Conservation (phyloP, 2,113 vertebrate genomes). For the Tetrax tetrax region DNA sequence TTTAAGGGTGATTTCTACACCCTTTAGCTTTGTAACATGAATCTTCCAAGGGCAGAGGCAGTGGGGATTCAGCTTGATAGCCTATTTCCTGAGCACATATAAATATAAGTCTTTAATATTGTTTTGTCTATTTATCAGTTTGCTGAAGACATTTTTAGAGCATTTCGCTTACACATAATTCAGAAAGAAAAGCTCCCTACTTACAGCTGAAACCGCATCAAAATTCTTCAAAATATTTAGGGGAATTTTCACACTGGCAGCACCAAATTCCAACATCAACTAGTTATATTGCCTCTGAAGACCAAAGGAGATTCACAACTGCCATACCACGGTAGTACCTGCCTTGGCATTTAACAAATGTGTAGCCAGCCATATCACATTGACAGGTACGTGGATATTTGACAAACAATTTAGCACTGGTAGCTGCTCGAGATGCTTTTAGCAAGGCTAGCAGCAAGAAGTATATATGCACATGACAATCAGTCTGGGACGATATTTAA, state of each 20-base stretch:
- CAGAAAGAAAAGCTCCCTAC: background rate
- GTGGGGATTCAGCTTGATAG: slow-evolving; percentile 17
- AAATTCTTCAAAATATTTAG: background rate
- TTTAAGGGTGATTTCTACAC: background rate
- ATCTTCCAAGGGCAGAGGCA: background rate
- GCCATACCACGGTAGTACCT: background rate
- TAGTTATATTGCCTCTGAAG: background rate
- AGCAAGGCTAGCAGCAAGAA: background rate
- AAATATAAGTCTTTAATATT: background rate
- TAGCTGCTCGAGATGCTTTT: background rate
- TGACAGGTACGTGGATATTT: background rate
- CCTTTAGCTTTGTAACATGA: background rate
- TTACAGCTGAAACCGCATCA: slow-evolving; percentile 1
- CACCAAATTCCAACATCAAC: background rate
- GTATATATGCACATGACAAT: background rate
- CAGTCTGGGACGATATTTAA: background rate
- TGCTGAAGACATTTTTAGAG: slow-evolving; percentile 16
- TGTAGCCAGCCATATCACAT: background rate
- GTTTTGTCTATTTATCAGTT: slow-evolving; percentile 39
- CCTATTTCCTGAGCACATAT: background rate
- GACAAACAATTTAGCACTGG: background rate
- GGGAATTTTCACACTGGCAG: background rate
- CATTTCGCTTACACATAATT: background rate
- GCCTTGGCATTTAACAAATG: background rate
- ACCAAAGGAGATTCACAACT: background rate